These are phyloP conservation scores for Ophioninae sp. DNA, from an alignment of 2,888 invertebrate genomes.

Conservation along the genomic window DNA sequence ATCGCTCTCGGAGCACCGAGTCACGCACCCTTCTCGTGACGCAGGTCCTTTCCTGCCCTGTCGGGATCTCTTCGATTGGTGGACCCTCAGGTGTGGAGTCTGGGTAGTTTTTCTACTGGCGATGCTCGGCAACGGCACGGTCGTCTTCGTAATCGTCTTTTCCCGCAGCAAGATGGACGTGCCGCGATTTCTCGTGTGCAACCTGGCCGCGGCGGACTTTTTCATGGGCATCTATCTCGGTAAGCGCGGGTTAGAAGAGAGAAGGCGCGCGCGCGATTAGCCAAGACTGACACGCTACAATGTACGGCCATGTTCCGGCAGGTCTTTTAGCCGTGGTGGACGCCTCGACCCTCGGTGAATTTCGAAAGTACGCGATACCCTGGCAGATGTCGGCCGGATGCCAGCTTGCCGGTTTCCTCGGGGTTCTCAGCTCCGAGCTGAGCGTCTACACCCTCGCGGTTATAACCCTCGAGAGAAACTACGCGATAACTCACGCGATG, in stretches of 20 bases:
- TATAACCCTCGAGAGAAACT: conserved; percentile 96
- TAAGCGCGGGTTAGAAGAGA: conserved; percentile 70
- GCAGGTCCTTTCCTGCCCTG: conserved; percentile 96
- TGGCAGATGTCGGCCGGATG: conserved; percentile 98
- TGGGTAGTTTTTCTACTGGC: conserved; percentile 98
- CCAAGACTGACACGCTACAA: too few relatives aligned
- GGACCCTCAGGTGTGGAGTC: conserved; percentile 97
- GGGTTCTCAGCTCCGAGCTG: conserved; percentile 95
- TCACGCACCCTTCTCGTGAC: too few relatives aligned
- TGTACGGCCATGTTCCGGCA: too few relatives aligned
- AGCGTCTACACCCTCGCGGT: conserved; percentile 98
- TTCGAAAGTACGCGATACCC: conserved; percentile 96
- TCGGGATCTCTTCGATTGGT: conserved; percentile 98
- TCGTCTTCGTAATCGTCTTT: conserved; percentile 95
- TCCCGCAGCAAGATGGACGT: conserved; percentile 97
- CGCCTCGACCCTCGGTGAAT: conserved; percentile 96
- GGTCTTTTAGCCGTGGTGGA: conserved; percentile 97
- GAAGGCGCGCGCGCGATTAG: too few relatives aligned
- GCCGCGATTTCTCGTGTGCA: conserved; percentile 97
- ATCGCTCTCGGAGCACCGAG: background rate
- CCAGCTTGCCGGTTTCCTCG: conserved; percentile 96
- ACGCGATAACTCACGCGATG: conserved; percentile 99
- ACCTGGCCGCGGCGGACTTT: conserved; percentile 97
- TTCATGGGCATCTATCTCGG: conserved; percentile 98
- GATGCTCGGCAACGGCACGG: conserved; percentile 97